Percentiles rank a stretch among this genome's conserved stretches.
phyloP scores from a whole-genome alignment of 2,888 invertebrate genomes.

The Seira ritae region DNA sequence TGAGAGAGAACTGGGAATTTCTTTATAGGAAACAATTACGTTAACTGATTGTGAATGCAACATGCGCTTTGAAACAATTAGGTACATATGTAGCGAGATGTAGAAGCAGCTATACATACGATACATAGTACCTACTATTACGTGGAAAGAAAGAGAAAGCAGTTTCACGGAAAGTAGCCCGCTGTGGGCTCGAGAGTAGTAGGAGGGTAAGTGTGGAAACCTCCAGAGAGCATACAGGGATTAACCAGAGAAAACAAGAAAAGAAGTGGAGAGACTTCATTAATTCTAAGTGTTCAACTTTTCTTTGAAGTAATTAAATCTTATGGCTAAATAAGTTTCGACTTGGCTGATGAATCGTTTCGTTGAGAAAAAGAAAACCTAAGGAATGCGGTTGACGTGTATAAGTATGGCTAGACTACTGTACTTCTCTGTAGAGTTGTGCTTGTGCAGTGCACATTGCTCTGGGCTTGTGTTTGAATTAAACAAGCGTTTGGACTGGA shows the following conservation, averaged over 20 bases:
- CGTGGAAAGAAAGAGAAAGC: no score
- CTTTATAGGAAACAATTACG: no score
- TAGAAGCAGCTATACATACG: no score
- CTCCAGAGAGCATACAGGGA: constrained; percentile 23
- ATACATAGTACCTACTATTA: no score
- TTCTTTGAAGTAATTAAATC: constrained; percentile 56
- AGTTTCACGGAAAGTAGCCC: no score
- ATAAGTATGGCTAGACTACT: background rate
- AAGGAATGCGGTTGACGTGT: constrained; percentile 21
- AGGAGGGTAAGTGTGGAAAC: no score
- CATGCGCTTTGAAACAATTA: no score
- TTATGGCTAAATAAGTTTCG: constrained; percentile 49
- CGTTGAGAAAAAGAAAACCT: background rate
- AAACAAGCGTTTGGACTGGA: background rate
- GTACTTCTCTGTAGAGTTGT: background rate
- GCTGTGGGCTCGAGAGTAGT: no score
- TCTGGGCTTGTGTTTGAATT: background rate
- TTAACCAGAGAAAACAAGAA: background rate
- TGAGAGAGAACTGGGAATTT: no score
- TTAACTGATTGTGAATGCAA: no score
- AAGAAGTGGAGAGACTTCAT: constrained; percentile 25
- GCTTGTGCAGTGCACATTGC: background rate
- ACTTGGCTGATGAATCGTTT: constrained; percentile 49
- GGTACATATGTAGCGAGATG: no score
- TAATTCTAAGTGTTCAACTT: constrained; percentile 55